These are phyloP conservation scores for Mallotus villosus DNA, from an alignment of 2,797 vertebrate genomes.

Conservation along the genomic window DNA sequence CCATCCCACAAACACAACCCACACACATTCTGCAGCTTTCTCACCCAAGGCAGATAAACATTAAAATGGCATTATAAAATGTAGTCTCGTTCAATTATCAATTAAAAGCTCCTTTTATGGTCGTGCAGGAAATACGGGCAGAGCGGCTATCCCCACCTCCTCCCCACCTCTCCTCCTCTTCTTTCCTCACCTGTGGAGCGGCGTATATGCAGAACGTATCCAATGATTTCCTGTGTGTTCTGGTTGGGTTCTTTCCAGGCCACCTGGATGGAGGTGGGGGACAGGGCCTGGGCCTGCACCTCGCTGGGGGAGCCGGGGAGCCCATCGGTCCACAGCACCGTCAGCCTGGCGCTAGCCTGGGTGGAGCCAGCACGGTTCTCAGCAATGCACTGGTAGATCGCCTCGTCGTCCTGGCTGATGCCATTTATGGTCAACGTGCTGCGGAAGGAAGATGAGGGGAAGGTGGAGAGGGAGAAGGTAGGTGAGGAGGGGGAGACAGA, in stretches of 20 bases:
- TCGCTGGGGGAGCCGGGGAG: conserved; percentile 85
- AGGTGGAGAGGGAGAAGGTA: not conserved
- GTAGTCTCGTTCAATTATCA: conserved; percentile 30
- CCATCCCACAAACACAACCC: conserved; percentile 7
- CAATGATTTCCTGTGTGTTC: conserved; percentile 95
- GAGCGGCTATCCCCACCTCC: not conserved
- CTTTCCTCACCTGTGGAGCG: conserved; percentile 80
- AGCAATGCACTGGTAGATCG: conserved; percentile 97
- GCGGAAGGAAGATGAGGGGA: conserved; percentile 17
- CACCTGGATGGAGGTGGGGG: conserved; percentile 89
- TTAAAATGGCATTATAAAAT: conserved; percentile 32
- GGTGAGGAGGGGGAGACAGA: not conserved
- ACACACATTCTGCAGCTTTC: conserved; percentile 15
- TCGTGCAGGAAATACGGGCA: conserved; percentile 9
- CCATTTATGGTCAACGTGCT: conserved; percentile 93
- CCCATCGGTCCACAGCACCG: conserved; percentile 92
- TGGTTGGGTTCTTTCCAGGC: conserved; percentile 90
- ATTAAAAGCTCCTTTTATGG: conserved; percentile 21
- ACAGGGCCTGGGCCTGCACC: conserved; percentile 83
- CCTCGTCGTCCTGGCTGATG: conserved; percentile 91
- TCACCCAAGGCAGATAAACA: conserved; percentile 34
- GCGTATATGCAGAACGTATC: conserved; percentile 95
- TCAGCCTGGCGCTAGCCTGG: conserved; percentile 93
- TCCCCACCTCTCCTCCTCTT: not conserved
- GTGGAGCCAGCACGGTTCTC: conserved; percentile 97